A percentile compares a stretch with the other conserved stretches of the same genome.
Conservation (phyloP, 2,113 vertebrate genomes). For the Aix galericulata region DNA sequence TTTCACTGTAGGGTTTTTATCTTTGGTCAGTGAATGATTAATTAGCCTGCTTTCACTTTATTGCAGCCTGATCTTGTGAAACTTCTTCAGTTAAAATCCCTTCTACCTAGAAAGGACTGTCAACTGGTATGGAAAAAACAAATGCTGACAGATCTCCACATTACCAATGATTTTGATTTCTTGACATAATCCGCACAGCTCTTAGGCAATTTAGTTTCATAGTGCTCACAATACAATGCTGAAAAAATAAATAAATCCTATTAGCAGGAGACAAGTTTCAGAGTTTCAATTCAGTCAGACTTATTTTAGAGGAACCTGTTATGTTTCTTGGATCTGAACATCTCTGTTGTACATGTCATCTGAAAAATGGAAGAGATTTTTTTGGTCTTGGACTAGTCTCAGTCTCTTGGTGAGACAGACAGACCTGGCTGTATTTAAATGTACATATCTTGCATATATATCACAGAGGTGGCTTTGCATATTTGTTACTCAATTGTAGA, state of each 20-base stretch:
- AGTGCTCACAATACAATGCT: neutral
- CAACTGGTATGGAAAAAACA: neutral
- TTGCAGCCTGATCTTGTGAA: neutral
- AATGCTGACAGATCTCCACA: neutral
- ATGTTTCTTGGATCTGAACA: neutral
- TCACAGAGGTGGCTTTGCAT: neutral
- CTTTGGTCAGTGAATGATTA: neutral
- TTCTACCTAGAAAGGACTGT: neutral
- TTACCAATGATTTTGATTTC: neutral
- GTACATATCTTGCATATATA: fast-evolving
- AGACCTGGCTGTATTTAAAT: neutral
- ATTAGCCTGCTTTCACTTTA: neutral
- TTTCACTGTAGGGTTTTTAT: neutral
- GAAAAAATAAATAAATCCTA: neutral
- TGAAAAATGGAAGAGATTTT: neutral
- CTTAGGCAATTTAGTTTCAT: neutral
- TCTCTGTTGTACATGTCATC: neutral
- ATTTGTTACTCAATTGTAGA: neutral
- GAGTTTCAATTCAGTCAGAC: neutral
- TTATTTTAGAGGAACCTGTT: neutral
- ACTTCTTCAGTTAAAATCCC: neutral
- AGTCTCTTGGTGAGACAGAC: neutral
- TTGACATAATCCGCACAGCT: neutral
- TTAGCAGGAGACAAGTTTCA: neutral
- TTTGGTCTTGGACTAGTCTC: neutral